Conservation (phyloP, 2,888 invertebrate genomes). For the Synergus laeviventris region DNA sequence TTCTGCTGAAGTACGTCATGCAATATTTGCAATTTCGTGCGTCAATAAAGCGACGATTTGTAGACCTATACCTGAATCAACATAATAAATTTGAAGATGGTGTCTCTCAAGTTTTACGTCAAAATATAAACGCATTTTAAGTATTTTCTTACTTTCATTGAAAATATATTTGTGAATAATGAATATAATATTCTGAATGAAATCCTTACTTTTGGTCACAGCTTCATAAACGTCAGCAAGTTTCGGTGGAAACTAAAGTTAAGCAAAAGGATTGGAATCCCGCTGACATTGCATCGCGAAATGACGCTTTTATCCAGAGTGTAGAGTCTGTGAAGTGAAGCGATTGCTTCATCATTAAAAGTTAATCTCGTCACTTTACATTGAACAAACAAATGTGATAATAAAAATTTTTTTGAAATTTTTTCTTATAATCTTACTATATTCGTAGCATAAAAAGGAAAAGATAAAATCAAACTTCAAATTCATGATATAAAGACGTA, state of each 20-base stretch:
- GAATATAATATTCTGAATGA: background rate
- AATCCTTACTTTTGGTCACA: constrained; percentile 48
- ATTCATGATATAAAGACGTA: background rate
- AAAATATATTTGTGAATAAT: background rate
- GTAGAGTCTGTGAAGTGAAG: constrained; percentile 20
- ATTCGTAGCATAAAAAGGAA: background rate
- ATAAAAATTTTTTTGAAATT: background rate
- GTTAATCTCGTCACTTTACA: background rate
- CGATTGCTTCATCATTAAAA: constrained; percentile 31
- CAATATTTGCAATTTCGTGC: constrained; percentile 17
- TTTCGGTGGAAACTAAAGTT: constrained; percentile 50
- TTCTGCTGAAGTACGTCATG: background rate
- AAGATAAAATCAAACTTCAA: background rate
- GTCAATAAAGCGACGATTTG: background rate
- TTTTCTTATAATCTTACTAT: background rate
- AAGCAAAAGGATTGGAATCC: constrained; percentile 47
- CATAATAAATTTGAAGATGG: background rate
- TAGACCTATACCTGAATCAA: constrained; percentile 23
- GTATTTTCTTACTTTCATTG: background rate
- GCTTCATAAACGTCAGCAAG: constrained; percentile 53
- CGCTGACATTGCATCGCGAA: constrained; percentile 48
- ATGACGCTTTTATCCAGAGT: constrained; percentile 46
- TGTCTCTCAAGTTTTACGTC: background rate
- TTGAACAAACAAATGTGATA: background rate
- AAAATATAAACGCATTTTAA: background rate